phyloP scores from a whole-genome alignment of 1,140 invertebrate species.

The Drosophila orosa region DNA sequence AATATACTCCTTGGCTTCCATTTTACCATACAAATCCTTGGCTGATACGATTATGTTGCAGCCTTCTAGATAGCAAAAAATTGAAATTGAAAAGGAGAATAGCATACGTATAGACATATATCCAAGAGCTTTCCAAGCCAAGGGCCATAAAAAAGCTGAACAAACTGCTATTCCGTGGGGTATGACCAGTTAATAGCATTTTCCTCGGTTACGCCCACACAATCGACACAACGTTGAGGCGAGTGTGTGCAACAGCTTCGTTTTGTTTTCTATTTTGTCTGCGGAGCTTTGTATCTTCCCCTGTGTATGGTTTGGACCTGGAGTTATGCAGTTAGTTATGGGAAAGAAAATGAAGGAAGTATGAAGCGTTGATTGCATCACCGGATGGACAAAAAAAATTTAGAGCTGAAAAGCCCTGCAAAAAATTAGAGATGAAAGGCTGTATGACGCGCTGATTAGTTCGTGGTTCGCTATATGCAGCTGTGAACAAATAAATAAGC shows the following conservation, averaged over 20 bases:
- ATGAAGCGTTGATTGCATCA: slow-evolving; percentile 41
- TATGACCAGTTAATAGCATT: slow-evolving; percentile 52
- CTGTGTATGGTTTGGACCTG: not conserved
- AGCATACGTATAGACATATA: slow-evolving; percentile 4
- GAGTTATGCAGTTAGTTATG: slow-evolving; percentile 35
- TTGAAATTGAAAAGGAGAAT: slow-evolving; percentile 19
- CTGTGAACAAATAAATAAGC: slow-evolving; percentile 5
- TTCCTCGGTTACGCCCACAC: slow-evolving; percentile 42
- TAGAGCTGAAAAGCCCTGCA: not conserved
- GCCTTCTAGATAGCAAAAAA: slow-evolving; percentile 25
- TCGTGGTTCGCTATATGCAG: slow-evolving; percentile 6
- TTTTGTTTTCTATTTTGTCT: slow-evolving; percentile 29
- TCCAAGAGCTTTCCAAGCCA: slow-evolving; percentile 29
- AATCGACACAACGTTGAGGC: slow-evolving; percentile 37
- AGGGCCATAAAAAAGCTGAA: slow-evolving; percentile 36
- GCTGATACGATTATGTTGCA: slow-evolving; percentile 44
- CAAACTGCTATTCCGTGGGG: slow-evolving; percentile 40
- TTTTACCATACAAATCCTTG: slow-evolving; percentile 32
- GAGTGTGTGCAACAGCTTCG: slow-evolving; percentile 45
- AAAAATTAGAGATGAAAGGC: slow-evolving; percentile 21
- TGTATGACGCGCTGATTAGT: slow-evolving; percentile 17
- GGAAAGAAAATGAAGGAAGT: slow-evolving; percentile 33
- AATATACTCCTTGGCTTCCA: slow-evolving; percentile 34
- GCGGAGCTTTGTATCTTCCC: slow-evolving; percentile 11
- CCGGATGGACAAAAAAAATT: slow-evolving; percentile 30